Evolutionary conservation across 1,140 invertebrate genomes (phyloP), one percentile per base, ranked within the genome.

Genomic region (Drosophila asahinai): DNA sequence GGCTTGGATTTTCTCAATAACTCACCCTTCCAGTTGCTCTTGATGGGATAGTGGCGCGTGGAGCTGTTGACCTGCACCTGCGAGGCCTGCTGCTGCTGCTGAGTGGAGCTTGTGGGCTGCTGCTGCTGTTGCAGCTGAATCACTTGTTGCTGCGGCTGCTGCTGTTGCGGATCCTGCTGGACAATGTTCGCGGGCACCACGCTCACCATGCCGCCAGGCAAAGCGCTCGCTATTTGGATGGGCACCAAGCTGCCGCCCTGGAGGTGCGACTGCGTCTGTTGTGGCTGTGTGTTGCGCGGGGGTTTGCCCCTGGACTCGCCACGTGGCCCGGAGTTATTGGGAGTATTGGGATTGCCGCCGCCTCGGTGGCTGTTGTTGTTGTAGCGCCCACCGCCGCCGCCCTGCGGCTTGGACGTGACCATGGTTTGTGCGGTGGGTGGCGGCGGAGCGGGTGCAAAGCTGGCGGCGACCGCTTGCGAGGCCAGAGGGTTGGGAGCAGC

Each of bases 401-500:
- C 87, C 59, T 89, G 91, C 40, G 86, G 86, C 70, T 92, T 92
- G 27, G 81, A 79, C 40, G 84, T 75, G 33, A 81, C 84, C 73
- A 90, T 90, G 7, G 77, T 59, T 71, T 91, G 83, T 76, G 87
- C 68, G 61, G 84, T 74, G 70, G 91, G 87, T 59, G 77, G 86
- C 27, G 84, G 86, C 19, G 87, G 86, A 48, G 91, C 81, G 17
- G 81, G 87, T 77, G 93, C 92, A 64, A 93, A 93, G 77, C 94
- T 91, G 92, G 94, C 80, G 93, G 95, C 91, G 95, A 96, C 61
- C 30, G 87, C 70, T 87, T 96, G 96, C 38, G 96, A 96, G 33
- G 96, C 94, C 57, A 97, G 93, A 47, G 96, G 96, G 93, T 97
- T 97, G 80, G 96, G 94, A 64, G 96, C 94, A 61, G 96, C 94